phyloP scores from a whole-genome alignment of 2,797 vertebrate genomes.

The Cercopithecus hamlyni region DNA sequence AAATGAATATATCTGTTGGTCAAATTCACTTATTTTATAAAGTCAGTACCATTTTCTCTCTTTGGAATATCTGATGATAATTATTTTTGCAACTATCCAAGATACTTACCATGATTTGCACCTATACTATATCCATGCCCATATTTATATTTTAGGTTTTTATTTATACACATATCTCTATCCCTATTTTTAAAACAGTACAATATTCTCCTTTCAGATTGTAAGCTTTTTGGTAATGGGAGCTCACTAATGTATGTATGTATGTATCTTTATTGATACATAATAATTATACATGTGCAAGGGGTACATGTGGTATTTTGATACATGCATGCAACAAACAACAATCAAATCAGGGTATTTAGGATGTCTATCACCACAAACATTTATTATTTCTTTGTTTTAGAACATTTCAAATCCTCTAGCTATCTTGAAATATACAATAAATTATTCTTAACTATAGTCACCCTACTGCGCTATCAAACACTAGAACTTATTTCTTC shows the following conservation, averaged over 20 bases:
- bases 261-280: background rate
- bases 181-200: background rate
- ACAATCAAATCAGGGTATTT: background rate
- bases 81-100: background rate
- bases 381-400: background rate
- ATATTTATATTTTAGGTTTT: background rate
- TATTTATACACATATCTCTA: background rate
- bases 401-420: background rate
- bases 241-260: background rate
- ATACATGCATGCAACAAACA: background rate
- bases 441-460: background rate
- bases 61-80: background rate
- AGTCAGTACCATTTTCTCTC: background rate
- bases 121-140: background rate
- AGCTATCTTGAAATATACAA: background rate
- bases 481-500: background rate
- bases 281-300: background rate
- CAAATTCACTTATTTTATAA: background rate
- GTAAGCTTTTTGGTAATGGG: background rate
- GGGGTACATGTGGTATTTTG: background rate
- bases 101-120: background rate
- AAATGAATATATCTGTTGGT: background rate
- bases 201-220: background rate
- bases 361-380: background rate
- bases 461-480: background rate